phyloP scores from a whole-genome alignment of 2,113 vertebrate species.

The Pelodiscus sinensis region DNA sequence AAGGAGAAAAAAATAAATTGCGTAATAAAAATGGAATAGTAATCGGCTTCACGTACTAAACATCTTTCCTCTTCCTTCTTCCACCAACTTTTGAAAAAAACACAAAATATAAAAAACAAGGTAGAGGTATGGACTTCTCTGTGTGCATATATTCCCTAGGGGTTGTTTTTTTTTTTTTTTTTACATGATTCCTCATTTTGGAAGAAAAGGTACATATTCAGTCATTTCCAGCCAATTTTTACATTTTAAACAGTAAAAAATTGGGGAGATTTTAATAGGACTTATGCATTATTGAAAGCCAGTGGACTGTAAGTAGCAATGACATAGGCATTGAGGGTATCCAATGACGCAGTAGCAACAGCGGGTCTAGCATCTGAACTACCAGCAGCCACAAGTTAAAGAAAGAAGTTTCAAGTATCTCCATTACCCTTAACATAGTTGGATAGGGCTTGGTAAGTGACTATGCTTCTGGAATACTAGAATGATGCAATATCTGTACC shows the following conservation, averaged over 20 bases:
- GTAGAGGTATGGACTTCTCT: background rate
- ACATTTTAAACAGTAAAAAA: background rate
- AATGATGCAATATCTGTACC: background rate
- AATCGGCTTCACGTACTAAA: background rate
- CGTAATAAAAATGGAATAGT: background rate
- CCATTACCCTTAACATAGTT: background rate
- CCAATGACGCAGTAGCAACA: background rate
- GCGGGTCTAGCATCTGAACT: background rate
- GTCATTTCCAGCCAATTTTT: background rate
- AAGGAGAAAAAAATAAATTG: background rate
- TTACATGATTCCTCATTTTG: no score
- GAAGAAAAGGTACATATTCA: background rate
- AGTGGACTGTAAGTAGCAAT: background rate
- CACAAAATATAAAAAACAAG: rapidly evolving
- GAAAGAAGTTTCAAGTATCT: background rate
- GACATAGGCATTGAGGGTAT: background rate
- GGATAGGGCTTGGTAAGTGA: background rate
- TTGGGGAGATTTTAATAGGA: background rate
- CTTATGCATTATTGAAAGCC: background rate
- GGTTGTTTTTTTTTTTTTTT: background rate
- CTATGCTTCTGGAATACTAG: background rate
- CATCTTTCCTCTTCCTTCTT: background rate
- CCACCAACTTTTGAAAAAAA: background rate
- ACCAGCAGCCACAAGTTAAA: background rate
- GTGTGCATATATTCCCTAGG: background rate